These are phyloP conservation scores for Xenopus borealis DNA, from an alignment of 2,113 vertebrate genomes.

Conservation along the genomic window DNA sequence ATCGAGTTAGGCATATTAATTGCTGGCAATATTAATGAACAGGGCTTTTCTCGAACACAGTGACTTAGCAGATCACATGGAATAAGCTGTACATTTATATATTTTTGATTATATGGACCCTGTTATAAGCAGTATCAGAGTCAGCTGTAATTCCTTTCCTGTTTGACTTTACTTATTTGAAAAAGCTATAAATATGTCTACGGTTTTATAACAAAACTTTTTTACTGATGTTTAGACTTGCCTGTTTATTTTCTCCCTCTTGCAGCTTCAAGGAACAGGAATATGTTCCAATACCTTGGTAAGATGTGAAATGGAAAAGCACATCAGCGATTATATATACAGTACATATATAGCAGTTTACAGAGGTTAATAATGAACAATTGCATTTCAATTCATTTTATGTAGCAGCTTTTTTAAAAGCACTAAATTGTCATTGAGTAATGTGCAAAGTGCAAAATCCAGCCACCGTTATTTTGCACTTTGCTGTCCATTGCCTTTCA, in stretches of 20 bases:
- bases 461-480: too few species aligned
- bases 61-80: constrained; percentile 19
- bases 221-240: constrained; percentile 24
- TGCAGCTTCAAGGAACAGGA: too few species aligned
- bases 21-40: constrained; percentile 36
- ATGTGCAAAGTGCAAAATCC: too few species aligned
- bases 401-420: too few species aligned
- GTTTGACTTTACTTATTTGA: constrained; percentile 34
- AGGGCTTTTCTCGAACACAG: constrained; percentile 31
- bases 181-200: constrained; percentile 14
- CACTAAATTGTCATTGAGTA: too few species aligned
- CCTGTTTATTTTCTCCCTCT: not conserved
- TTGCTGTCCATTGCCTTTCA: too few species aligned
- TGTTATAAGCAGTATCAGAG: constrained; percentile 32
- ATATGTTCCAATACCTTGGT: too few species aligned
- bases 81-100: constrained; percentile 28
- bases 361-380: too few species aligned
- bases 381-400: too few species aligned
- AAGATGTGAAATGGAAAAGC: too few species aligned
- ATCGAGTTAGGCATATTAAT: constrained; percentile 30
- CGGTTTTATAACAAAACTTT: constrained; percentile 28
- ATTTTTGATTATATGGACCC: constrained; percentile 29
- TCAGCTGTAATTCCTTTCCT: not conserved
- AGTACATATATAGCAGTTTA: too few species aligned
- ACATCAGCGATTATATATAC: too few species aligned